phyloP scores from a whole-genome alignment of 2,888 invertebrate genomes.

The Rhamphomyia laevipes region DNA sequence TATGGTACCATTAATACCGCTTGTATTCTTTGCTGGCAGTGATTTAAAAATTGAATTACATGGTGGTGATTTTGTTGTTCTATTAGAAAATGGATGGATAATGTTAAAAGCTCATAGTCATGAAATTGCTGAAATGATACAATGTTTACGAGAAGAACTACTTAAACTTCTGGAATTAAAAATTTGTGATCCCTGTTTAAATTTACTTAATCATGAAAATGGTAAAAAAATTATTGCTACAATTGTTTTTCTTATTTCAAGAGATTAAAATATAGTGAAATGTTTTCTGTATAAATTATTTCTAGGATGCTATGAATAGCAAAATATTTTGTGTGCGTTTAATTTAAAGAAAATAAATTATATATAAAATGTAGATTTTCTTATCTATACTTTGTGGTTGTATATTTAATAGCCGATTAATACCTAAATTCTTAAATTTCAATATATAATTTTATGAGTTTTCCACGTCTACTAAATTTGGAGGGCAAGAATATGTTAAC shows the following conservation, averaged over 20 bases:
- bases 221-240: slow-evolving; percentile 65
- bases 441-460: too few species aligned
- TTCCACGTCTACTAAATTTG: too few species aligned
- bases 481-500: too few species aligned
- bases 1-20: slow-evolving; percentile 62
- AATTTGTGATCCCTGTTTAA: slow-evolving; percentile 67
- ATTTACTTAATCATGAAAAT: slow-evolving; percentile 59
- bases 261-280: too few species aligned
- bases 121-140: slow-evolving; percentile 70
- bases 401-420: too few species aligned
- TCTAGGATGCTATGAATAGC: too few species aligned
- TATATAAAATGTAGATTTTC: too few species aligned
- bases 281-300: too few species aligned
- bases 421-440: too few species aligned
- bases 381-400: too few species aligned
- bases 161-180: slow-evolving; percentile 69
- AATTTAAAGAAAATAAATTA: too few species aligned
- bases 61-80: slow-evolving; percentile 58
- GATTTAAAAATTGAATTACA: slow-evolving; percentile 60
- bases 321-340: too few species aligned
- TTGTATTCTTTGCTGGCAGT: slow-evolving; percentile 63
- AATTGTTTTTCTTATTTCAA: slow-evolving; percentile 57
- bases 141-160: slow-evolving; percentile 63
- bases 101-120: slow-evolving; percentile 66
- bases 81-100: slow-evolving; percentile 72